Base-by-base conservation (phyloP, 2,113 vertebrate genomes). In the Hypocryptadius cinnamomeus region DNA sequence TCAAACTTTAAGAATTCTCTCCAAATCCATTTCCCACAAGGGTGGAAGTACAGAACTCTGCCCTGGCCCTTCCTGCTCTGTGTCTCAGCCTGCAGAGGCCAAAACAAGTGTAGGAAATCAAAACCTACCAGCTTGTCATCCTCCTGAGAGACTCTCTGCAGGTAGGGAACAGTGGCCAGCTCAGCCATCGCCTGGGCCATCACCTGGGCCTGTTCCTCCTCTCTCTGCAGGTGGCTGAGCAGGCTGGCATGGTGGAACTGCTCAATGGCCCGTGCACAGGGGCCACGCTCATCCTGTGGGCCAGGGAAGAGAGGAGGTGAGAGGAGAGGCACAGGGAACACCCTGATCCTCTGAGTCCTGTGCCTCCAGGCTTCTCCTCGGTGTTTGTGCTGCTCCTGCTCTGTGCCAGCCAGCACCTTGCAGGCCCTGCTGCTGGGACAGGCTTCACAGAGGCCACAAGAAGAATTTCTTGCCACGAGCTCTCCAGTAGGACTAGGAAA, bases 151-250 rank as follows among this genome's bases (percentile, higher is more conserved):
- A 98, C 85, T 87, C 98, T 98, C 94, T 98, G 98, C 56, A 98
- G 97, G 92, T 98, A 98, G 85, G 98, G 98, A 28, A 97, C 23
- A 22, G 98, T 97, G 5, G 97, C 97, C 78, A 98, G 95, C 90
- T 98, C 98, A 30, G 98, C 98, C 97, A 98, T 96, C 0, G 94
- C 97, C 94, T 98, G 98, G 94, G 97, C 95, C 90, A 98, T 95
- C 93, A 97, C 94, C 90, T 97, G 97, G 76, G 95, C 85, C 79
- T 97, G 92, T 64, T 98, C 98, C 69, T 97, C 90, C 20, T 90
- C 86, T 85, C 96, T 96, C 53, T 95, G 96, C 93, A 98, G 79
- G 39, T 24, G 92, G 70, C 96, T 90, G 27, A 98, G 98, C 82
- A 98, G 89, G 92, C 95, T 97, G 92, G 98, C 97, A 0, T 97